Conservation (phyloP, 2,888 invertebrate genomes). For the Zelleria hepariella region DNA sequence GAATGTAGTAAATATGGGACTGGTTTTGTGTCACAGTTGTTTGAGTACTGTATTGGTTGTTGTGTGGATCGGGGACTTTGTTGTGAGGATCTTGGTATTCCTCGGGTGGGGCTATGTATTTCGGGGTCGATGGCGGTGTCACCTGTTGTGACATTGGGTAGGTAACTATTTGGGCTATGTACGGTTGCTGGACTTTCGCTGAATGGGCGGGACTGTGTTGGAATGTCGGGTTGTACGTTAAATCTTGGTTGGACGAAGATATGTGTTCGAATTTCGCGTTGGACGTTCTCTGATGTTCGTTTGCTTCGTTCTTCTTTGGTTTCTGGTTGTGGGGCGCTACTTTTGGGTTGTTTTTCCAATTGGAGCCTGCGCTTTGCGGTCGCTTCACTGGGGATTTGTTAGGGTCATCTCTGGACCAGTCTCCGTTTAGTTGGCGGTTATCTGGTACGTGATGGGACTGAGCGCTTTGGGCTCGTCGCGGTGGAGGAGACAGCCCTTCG, state of each 20-base stretch:
- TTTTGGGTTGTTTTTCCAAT: constrained; percentile 61
- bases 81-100: constrained; percentile 64
- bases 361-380: constrained; percentile 56
- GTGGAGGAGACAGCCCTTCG: constrained; percentile 57
- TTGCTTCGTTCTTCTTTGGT: constrained; percentile 47
- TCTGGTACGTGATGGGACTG: constrained; percentile 48
- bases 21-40: constrained; percentile 29
- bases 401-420: constrained; percentile 40
- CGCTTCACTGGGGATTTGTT: constrained; percentile 58
- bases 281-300: constrained; percentile 36
- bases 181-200: constrained; percentile 54
- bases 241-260: constrained; percentile 39
- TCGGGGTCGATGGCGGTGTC: constrained; percentile 56
- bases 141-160: constrained; percentile 65
- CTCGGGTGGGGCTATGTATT: constrained; percentile 61
- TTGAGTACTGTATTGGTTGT: constrained; percentile 34
- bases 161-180: constrained; percentile 62
- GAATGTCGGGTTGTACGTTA: constrained; percentile 67
- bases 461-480: constrained; percentile 49
- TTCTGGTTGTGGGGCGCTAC: constrained; percentile 54
- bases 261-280: constrained; percentile 37
- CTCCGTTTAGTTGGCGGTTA: constrained; percentile 46
- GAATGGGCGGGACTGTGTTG: constrained; percentile 66
- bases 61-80: constrained; percentile 29
- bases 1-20: constrained; percentile 59